Evolutionary conservation across 2,888 invertebrate species (phyloP).

Genomic region (Pseudococcus viburni): DNA sequence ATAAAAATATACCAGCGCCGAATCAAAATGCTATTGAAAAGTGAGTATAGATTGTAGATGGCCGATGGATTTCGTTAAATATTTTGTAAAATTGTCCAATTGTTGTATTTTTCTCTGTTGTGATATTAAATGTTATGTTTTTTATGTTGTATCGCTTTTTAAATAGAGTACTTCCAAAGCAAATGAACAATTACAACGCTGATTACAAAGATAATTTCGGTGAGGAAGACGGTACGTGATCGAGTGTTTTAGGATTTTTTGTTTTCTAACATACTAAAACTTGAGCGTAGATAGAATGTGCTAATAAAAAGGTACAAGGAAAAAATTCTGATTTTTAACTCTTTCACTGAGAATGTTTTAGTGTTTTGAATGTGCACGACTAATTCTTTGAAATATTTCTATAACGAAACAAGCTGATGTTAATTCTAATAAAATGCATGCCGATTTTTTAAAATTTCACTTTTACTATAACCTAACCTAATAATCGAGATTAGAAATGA

Average conservation of each 20-base stretch:
- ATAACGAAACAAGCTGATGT: too few relatives aligned
- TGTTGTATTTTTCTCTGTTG: not conserved
- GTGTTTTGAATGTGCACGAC: too few relatives aligned
- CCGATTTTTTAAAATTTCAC: too few relatives aligned
- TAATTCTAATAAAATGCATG: too few relatives aligned
- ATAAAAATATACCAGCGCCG: not conserved
- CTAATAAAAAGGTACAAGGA: too few relatives aligned
- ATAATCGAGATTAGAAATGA: too few relatives aligned
- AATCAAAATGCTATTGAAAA: not conserved
- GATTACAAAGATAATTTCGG: slow-evolving; percentile 47
- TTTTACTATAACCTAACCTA: too few relatives aligned
- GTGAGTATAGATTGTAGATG: not conserved
- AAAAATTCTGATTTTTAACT: too few relatives aligned
- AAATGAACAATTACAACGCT: not conserved
- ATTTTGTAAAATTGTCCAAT: not conserved
- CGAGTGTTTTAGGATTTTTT: not conserved
- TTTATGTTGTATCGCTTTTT: slow-evolving; percentile 27
- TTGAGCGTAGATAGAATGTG: too few relatives aligned
- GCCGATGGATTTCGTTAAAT: too few relatives aligned
- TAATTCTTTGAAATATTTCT: too few relatives aligned
- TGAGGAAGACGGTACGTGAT: slow-evolving; percentile 42
- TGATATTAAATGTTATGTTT: slow-evolving; percentile 48
- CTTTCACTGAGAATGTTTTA: not conserved
- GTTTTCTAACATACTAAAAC: not conserved
- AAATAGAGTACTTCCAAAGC: slow-evolving; percentile 29